Conservation (phyloP, 2,113 vertebrate genomes). For the Psilopsiagon aurifrons region DNA sequence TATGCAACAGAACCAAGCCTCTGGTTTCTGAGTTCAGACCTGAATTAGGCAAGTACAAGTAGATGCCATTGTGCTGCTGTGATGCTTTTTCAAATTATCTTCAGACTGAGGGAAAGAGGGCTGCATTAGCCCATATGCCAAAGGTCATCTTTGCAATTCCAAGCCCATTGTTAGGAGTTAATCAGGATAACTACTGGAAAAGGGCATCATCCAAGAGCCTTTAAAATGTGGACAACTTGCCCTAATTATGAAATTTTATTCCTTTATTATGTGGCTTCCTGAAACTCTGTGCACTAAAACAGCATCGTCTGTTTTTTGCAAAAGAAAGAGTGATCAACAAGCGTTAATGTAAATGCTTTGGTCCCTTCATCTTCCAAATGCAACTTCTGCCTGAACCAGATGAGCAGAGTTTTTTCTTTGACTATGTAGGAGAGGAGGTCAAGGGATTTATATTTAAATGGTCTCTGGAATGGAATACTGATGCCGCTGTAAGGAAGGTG, state of each 20-base stretch:
- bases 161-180: conserved; percentile 13
- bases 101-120: neutral
- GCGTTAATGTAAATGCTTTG: neutral
- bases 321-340: neutral
- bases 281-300: neutral
- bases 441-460: neutral
- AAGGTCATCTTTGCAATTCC: conserved; percentile 9
- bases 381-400: neutral
- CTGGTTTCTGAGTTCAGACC: neutral
- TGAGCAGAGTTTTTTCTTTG: neutral
- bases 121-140: neutral
- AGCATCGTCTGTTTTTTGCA: neutral
- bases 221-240: neutral
- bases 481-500: neutral
- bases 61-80: neutral
- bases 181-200: neutral
- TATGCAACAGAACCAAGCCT: neutral
- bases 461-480: neutral
- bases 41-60: neutral
- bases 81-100: conserved; percentile 1
- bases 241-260: neutral
- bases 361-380: neutral
- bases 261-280: neutral
- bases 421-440: neutral
- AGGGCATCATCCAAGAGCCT: neutral